Percentiles rank a stretch among this genome's conserved stretches.
phyloP scores from a whole-genome alignment of 2,888 invertebrate species.

The Osmoderma eremita region DNA sequence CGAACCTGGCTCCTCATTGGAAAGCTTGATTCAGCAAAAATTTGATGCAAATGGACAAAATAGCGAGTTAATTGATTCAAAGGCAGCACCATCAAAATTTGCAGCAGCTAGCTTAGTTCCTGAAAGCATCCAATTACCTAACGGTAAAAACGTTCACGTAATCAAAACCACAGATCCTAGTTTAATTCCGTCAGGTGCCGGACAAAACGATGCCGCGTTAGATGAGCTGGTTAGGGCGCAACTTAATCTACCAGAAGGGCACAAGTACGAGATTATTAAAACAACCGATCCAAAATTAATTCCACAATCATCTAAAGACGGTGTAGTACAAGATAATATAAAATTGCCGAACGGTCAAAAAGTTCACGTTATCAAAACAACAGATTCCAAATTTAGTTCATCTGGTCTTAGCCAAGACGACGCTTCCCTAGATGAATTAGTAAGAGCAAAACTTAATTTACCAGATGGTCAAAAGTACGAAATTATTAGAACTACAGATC shows the following conservation, averaged over 20 bases:
- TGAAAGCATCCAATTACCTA: constrained; percentile 66
- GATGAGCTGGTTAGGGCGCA: constrained; percentile 55
- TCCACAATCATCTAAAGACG: constrained; percentile 2
- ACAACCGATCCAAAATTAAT: constrained; percentile 32
- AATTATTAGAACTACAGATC: constrained; percentile 34
- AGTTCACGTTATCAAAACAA: constrained; percentile 66
- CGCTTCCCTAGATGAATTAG: constrained; percentile 57
- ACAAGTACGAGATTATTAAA: constrained; percentile 35
- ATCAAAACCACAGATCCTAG: constrained; percentile 61
- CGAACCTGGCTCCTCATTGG: constrained; percentile 58
- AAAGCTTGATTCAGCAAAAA: constrained; percentile 54
- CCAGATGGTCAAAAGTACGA: constrained; percentile 38
- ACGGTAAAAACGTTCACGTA: constrained; percentile 78
- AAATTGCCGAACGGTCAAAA: constrained; percentile 60
- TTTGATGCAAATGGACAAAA: constrained; percentile 2
- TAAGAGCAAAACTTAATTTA: constrained; percentile 43
- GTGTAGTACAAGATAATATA: constrained; percentile 3
- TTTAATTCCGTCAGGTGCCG: constrained; percentile 52
- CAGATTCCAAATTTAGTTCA: constrained; percentile 71
- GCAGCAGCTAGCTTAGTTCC: background rate
- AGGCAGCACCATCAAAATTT: background rate
- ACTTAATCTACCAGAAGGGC: constrained; percentile 33
- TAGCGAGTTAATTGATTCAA: background rate
- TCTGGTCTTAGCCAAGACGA: constrained; percentile 50
- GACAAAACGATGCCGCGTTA: constrained; percentile 51